Conservation (phyloP, 2,113 vertebrate genomes). For the Procavia capensis region DNA sequence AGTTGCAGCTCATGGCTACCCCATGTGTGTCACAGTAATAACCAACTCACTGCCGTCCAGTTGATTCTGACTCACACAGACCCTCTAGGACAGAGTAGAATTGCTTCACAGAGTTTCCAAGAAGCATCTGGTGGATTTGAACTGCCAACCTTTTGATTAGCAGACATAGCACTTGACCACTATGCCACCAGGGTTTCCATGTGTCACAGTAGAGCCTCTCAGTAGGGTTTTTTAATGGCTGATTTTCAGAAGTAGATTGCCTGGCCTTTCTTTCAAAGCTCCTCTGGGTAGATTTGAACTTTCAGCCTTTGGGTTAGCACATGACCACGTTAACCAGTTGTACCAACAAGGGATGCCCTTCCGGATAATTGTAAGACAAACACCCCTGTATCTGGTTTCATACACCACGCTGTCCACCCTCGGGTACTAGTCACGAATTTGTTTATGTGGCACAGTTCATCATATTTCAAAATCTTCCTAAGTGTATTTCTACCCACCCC, state of each 20-base stretch:
- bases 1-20: too few relatives aligned
- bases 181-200: too few relatives aligned
- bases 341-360: background rate
- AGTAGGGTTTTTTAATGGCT: background rate
- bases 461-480: background rate
- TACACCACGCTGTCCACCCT: background rate
- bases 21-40: too few relatives aligned
- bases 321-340: background rate
- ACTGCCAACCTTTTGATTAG: too few relatives aligned
- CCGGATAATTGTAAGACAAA: background rate
- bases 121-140: too few relatives aligned
- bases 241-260: background rate
- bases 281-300: background rate
- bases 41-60: too few relatives aligned
- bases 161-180: too few relatives aligned
- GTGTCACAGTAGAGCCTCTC: too few relatives aligned
- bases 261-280: background rate
- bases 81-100: too few relatives aligned
- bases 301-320: background rate
- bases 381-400: background rate
- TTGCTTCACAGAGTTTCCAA: too few relatives aligned
- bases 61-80: too few relatives aligned
- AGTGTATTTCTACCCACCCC: background rate
- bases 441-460: background rate
- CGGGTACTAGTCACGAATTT: background rate